Evolutionary conservation across 2,797 vertebrate species (phyloP).

Genomic region (Neosilurus hyrtlii): DNA sequence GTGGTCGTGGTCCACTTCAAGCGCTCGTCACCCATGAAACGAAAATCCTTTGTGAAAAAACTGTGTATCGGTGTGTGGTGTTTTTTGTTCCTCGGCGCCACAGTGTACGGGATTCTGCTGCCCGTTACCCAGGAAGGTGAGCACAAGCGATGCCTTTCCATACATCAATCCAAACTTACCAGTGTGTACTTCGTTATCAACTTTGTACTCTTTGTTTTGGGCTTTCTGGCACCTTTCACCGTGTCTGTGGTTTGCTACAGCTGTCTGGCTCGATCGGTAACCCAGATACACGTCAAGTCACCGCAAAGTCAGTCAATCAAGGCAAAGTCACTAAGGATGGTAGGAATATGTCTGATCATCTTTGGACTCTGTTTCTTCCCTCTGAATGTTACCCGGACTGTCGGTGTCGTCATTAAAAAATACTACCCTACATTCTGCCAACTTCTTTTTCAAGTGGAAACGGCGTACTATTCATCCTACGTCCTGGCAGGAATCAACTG

Average conservation of each 20-base stretch:
- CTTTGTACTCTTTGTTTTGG: slow-evolving; percentile 56
- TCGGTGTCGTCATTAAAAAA: slow-evolving; percentile 58
- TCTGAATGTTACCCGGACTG: slow-evolving; percentile 65
- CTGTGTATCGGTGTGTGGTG: slow-evolving; percentile 66
- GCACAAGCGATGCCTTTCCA: slow-evolving; percentile 65
- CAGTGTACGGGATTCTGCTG: slow-evolving; percentile 62
- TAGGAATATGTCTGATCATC: slow-evolving; percentile 65
- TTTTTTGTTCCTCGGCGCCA: slow-evolving; percentile 58
- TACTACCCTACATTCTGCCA: slow-evolving; percentile 51
- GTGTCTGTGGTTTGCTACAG: slow-evolving; percentile 63
- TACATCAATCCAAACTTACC: slow-evolving; percentile 61
- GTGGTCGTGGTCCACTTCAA: slow-evolving; percentile 63
- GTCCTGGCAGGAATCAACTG: slow-evolving; percentile 68
- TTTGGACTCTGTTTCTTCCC: slow-evolving; percentile 72
- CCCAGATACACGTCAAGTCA: slow-evolving; percentile 60
- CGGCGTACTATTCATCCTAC: slow-evolving; percentile 63
- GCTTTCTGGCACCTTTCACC: slow-evolving; percentile 68
- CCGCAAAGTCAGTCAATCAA: slow-evolving; percentile 64
- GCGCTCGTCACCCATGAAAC: slow-evolving; percentile 61
- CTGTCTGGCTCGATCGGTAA: slow-evolving; percentile 61
- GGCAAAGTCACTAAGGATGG: slow-evolving; percentile 68
- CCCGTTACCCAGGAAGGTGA: slow-evolving; percentile 54
- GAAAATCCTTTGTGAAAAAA: slow-evolving; percentile 64
- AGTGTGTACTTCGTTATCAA: slow-evolving; percentile 65
- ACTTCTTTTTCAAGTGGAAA: slow-evolving; percentile 54